Evolutionary conservation across 1,140 invertebrate genomes (phyloP).

Genomic region (Heliothis virescens): DNA sequence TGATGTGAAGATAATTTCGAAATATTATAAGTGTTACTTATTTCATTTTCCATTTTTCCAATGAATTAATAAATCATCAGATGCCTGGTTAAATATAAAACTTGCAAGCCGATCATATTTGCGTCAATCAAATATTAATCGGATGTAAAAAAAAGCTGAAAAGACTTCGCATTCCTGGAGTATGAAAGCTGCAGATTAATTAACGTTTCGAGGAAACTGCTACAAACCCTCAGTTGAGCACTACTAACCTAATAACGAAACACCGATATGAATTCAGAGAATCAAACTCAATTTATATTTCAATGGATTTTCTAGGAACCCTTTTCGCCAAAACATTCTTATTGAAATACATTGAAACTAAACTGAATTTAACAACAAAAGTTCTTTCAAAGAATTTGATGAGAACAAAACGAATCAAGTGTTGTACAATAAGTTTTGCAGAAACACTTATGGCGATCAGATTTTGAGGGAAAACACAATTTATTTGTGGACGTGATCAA

Average conservation of each 20-base stretch:
- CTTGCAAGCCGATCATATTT: no score
- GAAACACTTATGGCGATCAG: slow-evolving; percentile 45
- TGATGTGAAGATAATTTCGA: no score
- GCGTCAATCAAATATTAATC: no score
- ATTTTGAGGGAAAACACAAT: slow-evolving; percentile 50
- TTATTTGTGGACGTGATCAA: slow-evolving; percentile 52
- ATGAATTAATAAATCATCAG: no score
- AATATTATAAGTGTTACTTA: no score
- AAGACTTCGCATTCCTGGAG: neutral
- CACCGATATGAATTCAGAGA: neutral
- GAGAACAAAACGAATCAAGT: slow-evolving; percentile 37
- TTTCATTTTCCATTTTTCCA: no score
- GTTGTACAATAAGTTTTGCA: slow-evolving; percentile 42
- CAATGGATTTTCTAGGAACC: slow-evolving; percentile 7
- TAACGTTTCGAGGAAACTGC: slow-evolving; percentile 16
- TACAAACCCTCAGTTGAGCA: neutral
- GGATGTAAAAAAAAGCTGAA: neutral
- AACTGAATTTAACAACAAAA: slow-evolving; percentile 34
- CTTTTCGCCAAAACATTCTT: slow-evolving; percentile 10
- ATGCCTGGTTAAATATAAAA: no score
- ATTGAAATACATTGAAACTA: slow-evolving; percentile 14
- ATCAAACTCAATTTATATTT: slow-evolving; percentile 2
- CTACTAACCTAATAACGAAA: slow-evolving; percentile 2
- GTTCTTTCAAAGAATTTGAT: slow-evolving; percentile 29
- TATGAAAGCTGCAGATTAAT: neutral